phyloP scores from a whole-genome alignment of 30 jellyfish, hydroid and myxozoan species.

The Phacellophora camtschatica region DNA sequence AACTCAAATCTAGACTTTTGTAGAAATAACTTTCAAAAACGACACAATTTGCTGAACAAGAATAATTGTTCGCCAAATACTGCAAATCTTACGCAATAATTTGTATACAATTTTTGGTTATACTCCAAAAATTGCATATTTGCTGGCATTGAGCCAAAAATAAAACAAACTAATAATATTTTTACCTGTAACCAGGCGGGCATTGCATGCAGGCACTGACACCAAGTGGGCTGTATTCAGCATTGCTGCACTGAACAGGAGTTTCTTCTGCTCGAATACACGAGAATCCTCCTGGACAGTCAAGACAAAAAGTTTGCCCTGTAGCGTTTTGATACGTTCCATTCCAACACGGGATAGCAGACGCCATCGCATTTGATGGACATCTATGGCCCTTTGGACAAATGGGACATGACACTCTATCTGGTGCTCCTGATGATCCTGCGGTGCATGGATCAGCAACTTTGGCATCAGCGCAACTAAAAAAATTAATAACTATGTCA shows the following conservation, averaged over 20 bases:
- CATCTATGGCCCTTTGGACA: slow-evolving; percentile 92
- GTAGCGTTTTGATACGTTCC: slow-evolving; percentile 80
- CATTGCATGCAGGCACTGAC: slow-evolving; percentile 37
- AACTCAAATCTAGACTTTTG: too few relatives aligned
- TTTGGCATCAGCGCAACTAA: slow-evolving; percentile 71
- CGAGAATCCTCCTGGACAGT: slow-evolving; percentile 63
- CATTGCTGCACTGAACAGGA: slow-evolving; percentile 45
- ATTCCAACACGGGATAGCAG: slow-evolving; percentile 63
- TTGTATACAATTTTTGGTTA: too few relatives aligned
- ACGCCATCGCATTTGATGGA: slow-evolving; percentile 51
- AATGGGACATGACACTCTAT: slow-evolving; percentile 47
- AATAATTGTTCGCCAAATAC: too few relatives aligned
- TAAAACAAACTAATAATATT: too few relatives aligned
- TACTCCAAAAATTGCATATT: too few relatives aligned
- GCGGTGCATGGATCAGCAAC: slow-evolving; percentile 60
- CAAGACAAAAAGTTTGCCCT: slow-evolving; percentile 51
- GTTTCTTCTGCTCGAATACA: slow-evolving; percentile 24
- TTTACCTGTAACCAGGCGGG: slow-evolving; percentile 75
- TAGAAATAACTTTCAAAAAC: too few relatives aligned
- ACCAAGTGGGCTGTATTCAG: slow-evolving; percentile 47
- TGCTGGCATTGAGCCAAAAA: too few relatives aligned
- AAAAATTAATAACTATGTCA: too few relatives aligned
- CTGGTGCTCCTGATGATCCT: slow-evolving; percentile 73
- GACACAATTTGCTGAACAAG: too few relatives aligned
- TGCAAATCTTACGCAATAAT: too few relatives aligned